These are phyloP conservation scores for Paracyprichromis sp. DNA, from an alignment of 2,113 vertebrate species.

Conservation along the genomic window DNA sequence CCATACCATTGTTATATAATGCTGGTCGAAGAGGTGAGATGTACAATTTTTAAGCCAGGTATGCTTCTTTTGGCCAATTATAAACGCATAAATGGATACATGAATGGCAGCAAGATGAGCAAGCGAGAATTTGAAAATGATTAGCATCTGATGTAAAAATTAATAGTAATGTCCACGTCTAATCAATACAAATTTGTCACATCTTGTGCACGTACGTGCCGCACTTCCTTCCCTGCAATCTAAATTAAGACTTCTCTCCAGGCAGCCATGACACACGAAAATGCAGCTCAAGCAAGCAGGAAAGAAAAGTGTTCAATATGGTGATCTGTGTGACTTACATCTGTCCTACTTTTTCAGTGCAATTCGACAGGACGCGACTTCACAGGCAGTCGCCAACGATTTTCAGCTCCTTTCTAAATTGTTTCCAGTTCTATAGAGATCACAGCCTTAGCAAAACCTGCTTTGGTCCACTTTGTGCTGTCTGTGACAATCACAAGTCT, in stretches of 20 bases:
- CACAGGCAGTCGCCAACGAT: neutral
- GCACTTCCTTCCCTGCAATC: neutral
- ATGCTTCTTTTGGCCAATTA: neutral
- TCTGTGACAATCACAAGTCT: constrained; percentile 32
- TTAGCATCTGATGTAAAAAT: neutral
- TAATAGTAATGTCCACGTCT: neutral
- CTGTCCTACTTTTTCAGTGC: neutral
- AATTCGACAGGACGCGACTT: neutral
- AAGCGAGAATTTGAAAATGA: neutral
- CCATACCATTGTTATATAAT: neutral
- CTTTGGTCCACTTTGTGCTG: constrained; percentile 3
- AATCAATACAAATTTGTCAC: neutral
- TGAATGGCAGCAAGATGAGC: neutral
- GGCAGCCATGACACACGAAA: neutral
- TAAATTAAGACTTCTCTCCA: neutral
- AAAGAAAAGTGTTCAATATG: neutral
- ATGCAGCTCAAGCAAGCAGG: neutral
- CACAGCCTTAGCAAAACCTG: neutral
- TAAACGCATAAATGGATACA: neutral
- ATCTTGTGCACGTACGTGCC: rapidly evolving
- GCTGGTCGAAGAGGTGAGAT: neutral
- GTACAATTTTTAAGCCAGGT: neutral
- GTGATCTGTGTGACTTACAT: neutral
- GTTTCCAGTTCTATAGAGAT: constrained; percentile 8
- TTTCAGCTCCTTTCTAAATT: neutral